Percentiles rank a stretch among this genome's conserved stretches.
Evolutionary conservation across 2,888 invertebrate species (phyloP).

Genomic region (Crioceris asparagi): DNA sequence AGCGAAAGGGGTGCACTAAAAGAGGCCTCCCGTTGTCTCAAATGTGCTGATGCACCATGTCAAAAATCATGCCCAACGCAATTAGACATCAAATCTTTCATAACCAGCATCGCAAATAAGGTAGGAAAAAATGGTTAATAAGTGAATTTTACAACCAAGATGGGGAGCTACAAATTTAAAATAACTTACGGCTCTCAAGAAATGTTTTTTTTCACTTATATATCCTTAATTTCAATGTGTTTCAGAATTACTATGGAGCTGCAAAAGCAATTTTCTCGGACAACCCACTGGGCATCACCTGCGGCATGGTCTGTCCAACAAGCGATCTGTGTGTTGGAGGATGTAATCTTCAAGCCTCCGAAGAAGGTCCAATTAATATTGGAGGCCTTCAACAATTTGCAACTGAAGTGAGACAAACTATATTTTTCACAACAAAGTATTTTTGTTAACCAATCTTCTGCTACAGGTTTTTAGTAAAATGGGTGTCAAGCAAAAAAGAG

Average conservation of each 20-base stretch:
- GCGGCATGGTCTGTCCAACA: constrained; percentile 98
- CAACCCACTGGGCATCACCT: constrained; percentile 90
- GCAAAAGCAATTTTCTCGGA: constrained; percentile 93
- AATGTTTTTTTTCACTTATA: too few species aligned
- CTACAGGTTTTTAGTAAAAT: constrained; percentile 80
- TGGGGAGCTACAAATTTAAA: too few species aligned
- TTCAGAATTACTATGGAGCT: constrained; percentile 94
- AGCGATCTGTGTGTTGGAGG: constrained; percentile 97
- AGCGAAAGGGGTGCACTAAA: constrained; percentile 89
- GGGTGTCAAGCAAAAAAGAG: constrained; percentile 79
- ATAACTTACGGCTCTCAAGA: too few species aligned
- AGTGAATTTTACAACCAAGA: too few species aligned
- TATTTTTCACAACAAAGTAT: background rate
- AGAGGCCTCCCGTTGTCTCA: constrained; percentile 81
- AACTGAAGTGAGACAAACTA: constrained; percentile 57
- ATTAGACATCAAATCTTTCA: constrained; percentile 92
- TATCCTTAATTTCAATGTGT: too few species aligned
- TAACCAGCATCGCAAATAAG: constrained; percentile 92
- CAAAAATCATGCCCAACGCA: constrained; percentile 99
- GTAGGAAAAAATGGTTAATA: constrained; percentile 42
- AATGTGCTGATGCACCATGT: constrained; percentile 94
- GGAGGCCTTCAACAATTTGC: constrained; percentile 98
- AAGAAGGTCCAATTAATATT: constrained; percentile 97
- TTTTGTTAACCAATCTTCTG: constrained; percentile 5
- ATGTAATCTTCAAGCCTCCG: constrained; percentile 90